phyloP scores from a whole-genome alignment of 2,888 invertebrate genomes.

The Synanthedon andrenaeformis region DNA sequence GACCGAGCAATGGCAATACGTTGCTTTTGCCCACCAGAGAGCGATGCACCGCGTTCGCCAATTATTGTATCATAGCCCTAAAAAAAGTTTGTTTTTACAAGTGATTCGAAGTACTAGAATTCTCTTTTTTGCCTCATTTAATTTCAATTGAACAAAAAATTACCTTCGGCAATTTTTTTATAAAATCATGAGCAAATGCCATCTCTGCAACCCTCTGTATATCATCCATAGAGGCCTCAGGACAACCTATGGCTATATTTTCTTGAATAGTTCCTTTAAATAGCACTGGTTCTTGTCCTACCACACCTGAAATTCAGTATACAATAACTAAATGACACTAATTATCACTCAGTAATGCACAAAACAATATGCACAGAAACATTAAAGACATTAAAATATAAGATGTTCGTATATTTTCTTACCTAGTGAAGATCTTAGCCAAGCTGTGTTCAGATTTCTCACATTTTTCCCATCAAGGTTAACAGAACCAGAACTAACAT shows the following conservation, averaged over 20 bases:
- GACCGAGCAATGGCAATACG: constrained; percentile 87
- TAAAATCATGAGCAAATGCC: constrained; percentile 83
- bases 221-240: constrained; percentile 74
- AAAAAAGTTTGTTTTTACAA: not conserved
- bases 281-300: constrained; percentile 88
- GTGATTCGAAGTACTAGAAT: not conserved
- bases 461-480: constrained; percentile 76
- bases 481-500: constrained; percentile 70
- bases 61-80: constrained; percentile 83
- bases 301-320: constrained; percentile 67
- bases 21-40: constrained; percentile 88
- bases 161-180: constrained; percentile 76
- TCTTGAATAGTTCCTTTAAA: constrained; percentile 84
- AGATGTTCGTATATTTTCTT: constrained; percentile 6
- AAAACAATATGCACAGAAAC: not conserved
- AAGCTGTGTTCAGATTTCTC: constrained; percentile 76
- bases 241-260: constrained; percentile 78
- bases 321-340: no score
- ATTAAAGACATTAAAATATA: not conserved
- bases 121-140: no score
- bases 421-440: constrained; percentile 82
- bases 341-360: no score
- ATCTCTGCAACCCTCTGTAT: constrained; percentile 78
- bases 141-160: constrained; percentile 8
- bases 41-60: constrained; percentile 82